phyloP scores from a whole-genome alignment of 2,888 invertebrate species.

The Nomada hirtipes region DNA sequence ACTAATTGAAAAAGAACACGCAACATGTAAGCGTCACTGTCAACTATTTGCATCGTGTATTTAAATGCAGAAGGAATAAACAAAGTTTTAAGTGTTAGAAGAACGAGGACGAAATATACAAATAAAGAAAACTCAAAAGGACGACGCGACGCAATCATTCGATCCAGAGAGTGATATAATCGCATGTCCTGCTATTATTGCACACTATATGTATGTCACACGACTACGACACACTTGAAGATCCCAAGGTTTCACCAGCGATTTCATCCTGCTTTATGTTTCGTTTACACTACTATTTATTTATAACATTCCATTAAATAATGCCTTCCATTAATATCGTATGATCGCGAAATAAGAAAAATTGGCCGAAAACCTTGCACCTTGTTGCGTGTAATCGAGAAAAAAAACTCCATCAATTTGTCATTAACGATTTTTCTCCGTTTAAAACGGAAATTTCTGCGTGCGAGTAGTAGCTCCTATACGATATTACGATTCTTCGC shows the following conservation, averaged over 20 bases:
- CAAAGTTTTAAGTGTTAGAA: conserved; percentile 31
- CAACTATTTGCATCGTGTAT: conserved; percentile 40
- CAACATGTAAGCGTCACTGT: conserved; percentile 34
- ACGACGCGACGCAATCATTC: conserved; percentile 12
- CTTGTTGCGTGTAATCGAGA: conserved; percentile 10
- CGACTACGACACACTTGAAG: conserved; percentile 12
- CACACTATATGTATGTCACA: conserved; percentile 40
- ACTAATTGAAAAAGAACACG: conserved; percentile 39
- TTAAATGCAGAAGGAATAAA: conserved; percentile 62
- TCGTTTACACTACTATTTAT: conserved; percentile 23
- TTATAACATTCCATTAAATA: conserved; percentile 7
- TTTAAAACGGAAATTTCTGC: conserved; percentile 30
- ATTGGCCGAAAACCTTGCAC: conserved; percentile 13
- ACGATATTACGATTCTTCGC: conserved; percentile 52
- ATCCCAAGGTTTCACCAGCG: conserved; percentile 8
- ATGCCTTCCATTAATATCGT: neutral
- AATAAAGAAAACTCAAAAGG: conserved; percentile 32
- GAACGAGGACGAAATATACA: conserved; percentile 33
- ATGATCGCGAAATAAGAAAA: conserved; percentile 13
- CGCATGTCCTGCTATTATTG: conserved; percentile 41
- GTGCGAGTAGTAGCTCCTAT: conserved; percentile 46
- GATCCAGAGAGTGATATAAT: conserved; percentile 14
- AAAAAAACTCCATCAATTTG: conserved; percentile 33
- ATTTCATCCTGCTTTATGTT: conserved; percentile 10
- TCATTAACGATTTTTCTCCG: conserved; percentile 35